These are phyloP conservation scores for Parelbella ahira DNA, from an alignment of 2,888 invertebrate species.

Conservation along the genomic window DNA sequence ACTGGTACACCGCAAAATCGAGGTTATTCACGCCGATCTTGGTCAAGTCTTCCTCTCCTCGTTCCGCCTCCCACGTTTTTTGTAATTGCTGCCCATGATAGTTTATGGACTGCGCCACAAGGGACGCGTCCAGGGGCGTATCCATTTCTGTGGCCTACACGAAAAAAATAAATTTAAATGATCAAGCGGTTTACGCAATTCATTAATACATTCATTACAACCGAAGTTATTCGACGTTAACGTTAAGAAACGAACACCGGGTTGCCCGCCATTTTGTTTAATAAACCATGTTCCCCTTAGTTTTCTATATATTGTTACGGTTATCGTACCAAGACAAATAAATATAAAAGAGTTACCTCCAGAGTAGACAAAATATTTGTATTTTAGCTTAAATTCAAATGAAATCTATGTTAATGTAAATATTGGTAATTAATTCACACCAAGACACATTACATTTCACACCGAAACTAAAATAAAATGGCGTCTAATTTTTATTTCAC, in stretches of 20 bases:
- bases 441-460: constrained; percentile 3
- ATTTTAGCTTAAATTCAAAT: constrained; percentile 5
- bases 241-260: constrained; percentile 5
- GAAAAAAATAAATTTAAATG: not conserved
- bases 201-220: not conserved
- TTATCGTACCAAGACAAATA: too few species aligned
- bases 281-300: too few species aligned
- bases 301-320: too few species aligned
- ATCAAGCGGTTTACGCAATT: not conserved
- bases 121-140: constrained; percentile 66
- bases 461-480: constrained; percentile 5
- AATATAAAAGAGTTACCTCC: constrained; percentile 2
- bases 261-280: constrained; percentile 28
- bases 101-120: constrained; percentile 86
- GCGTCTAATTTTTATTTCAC: too few species aligned
- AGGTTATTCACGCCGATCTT: constrained; percentile 81
- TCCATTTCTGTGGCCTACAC: constrained; percentile 50
- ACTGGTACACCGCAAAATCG: constrained; percentile 88
- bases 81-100: constrained; percentile 93
- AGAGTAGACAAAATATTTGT: not conserved
- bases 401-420: not conserved
- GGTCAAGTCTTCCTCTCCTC: constrained; percentile 87
- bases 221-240: not conserved
- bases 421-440: not conserved
- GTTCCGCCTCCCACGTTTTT: constrained; percentile 93